Evolutionary conservation across 2,888 invertebrate species (phyloP).

Genomic region (Clunio marinus): DNA sequence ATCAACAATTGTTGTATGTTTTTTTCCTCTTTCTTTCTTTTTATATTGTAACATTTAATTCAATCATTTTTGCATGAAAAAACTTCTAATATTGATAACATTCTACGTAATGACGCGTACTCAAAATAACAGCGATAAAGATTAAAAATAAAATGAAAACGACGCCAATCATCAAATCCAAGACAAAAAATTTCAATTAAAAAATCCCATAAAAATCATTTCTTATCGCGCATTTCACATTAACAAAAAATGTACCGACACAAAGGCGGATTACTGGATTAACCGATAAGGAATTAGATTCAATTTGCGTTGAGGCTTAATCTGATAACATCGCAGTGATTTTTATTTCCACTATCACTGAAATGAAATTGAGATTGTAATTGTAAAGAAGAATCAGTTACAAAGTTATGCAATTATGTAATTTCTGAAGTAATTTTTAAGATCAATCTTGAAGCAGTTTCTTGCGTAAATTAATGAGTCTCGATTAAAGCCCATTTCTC

Average conservation of each 20-base stretch:
- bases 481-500: background rate
- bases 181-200: constrained; percentile 13
- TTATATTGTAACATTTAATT: background rate
- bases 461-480: background rate
- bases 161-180: constrained; percentile 14
- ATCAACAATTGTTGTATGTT: too few species aligned
- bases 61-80: background rate
- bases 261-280: constrained; percentile 26
- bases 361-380: background rate
- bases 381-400: too few species aligned
- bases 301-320: constrained; percentile 28
- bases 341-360: background rate
- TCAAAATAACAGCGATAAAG: background rate
- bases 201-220: background rate
- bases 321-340: constrained; percentile 31
- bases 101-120: background rate
- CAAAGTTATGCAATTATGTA: too few species aligned
- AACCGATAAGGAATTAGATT: constrained; percentile 29
- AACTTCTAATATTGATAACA: background rate
- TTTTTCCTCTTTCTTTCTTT: too few species aligned
- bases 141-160: background rate
- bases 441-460: background rate
- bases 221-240: background rate
- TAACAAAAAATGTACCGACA: constrained; percentile 12
- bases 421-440: too few species aligned